phyloP scores from a whole-genome alignment of 64 coral and sea anemone species.

The Stylophora pistillata region DNA sequence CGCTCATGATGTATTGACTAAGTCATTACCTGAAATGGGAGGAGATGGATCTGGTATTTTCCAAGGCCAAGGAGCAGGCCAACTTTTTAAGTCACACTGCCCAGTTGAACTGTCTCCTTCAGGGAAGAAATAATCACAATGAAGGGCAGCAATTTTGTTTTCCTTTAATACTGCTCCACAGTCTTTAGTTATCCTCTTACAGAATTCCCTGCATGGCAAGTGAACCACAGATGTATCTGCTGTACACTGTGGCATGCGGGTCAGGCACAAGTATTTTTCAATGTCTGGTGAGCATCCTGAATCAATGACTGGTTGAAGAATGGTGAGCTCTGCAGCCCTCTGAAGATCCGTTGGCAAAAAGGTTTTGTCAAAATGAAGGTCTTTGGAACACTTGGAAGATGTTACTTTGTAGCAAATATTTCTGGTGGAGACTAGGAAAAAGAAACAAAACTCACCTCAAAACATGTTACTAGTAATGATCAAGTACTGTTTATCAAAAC shows the following conservation, averaged over 20 bases:
- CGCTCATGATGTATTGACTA: no score
- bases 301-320: constrained; percentile 48
- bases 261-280: constrained; percentile 57
- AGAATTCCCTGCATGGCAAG: constrained; percentile 69
- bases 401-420: constrained; percentile 52
- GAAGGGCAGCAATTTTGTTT: background rate
- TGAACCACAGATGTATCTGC: constrained; percentile 45
- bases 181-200: constrained; percentile 41
- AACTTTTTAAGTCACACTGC: constrained; percentile 56
- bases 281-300: constrained; percentile 63
- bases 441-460: background rate
- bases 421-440: background rate
- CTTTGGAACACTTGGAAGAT: constrained; percentile 18
- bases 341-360: constrained; percentile 54
- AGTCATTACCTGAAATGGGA: background rate
- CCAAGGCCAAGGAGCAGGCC: constrained; percentile 77
- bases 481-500: background rate
- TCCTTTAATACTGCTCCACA: constrained; percentile 24
- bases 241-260: constrained; percentile 52
- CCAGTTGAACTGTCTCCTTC: constrained; percentile 25
- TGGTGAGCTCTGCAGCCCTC: background rate
- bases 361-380: constrained; percentile 65
- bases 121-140: constrained; percentile 64
- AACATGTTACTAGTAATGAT: background rate
- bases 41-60: constrained; percentile 29